Evolutionary conservation across 2,797 vertebrate species (phyloP).

Genomic region (Macropus fuliginosus): DNA sequence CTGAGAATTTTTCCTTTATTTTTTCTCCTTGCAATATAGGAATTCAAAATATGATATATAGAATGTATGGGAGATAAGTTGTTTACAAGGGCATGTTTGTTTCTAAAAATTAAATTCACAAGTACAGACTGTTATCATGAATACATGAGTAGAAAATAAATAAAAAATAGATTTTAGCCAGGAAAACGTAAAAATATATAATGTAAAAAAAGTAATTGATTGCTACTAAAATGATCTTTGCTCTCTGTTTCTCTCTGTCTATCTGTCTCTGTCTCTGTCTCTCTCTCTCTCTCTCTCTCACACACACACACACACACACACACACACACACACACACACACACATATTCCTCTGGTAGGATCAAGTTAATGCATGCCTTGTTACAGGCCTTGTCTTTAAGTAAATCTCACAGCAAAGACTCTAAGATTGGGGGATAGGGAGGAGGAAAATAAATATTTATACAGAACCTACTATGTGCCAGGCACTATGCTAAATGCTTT

Average conservation of each 20-base stretch:
- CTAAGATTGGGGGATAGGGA: not conserved
- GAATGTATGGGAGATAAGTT: not conserved
- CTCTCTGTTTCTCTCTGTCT: not conserved
- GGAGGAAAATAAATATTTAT: not conserved
- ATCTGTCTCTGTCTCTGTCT: no score
- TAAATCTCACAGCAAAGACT: not conserved
- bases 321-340: no score
- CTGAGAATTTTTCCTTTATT: slow-evolving; percentile 31
- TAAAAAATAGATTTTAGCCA: slow-evolving; percentile 19
- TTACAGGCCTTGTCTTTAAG: not conserved
- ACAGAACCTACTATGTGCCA: not conserved
- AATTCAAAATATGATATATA: not conserved
- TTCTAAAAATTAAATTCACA: not conserved
- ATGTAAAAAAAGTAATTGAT: not conserved
- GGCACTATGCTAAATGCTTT: not conserved
- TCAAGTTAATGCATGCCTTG: not conserved
- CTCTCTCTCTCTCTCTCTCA: no score
- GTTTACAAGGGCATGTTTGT: not conserved
- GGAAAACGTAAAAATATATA: not conserved
- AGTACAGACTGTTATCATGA: slow-evolving; percentile 22
- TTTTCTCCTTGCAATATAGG: not conserved
- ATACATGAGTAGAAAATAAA: slow-evolving; percentile 41
- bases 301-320: no score
- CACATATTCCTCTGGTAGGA: not conserved
- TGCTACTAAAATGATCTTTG: slow-evolving; percentile 57